Evolutionary conservation across 2,113 vertebrate genomes (phyloP).

Genomic region (Brachypodius melanocephalos): DNA sequence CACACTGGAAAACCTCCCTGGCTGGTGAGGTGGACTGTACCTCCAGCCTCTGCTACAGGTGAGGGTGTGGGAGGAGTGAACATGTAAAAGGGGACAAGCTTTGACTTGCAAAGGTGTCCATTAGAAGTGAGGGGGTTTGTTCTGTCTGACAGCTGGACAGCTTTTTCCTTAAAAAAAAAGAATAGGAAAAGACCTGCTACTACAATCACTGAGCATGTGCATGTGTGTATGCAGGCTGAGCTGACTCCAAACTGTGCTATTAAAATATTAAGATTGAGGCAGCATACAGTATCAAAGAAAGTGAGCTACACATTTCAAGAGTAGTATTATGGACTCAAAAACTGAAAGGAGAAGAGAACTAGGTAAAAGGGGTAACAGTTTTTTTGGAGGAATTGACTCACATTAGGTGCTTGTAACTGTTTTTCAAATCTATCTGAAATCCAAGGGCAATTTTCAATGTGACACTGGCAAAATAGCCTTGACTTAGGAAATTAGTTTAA

Average conservation of each 20-base stretch:
- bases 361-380: background rate
- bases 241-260: background rate
- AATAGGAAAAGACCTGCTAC: background rate
- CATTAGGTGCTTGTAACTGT: background rate
- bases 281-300: background rate
- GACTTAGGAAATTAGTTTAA: background rate
- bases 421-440: background rate
- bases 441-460: background rate
- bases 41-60: background rate
- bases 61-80: background rate
- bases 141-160: background rate
- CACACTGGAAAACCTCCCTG: background rate
- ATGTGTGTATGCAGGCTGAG: background rate
- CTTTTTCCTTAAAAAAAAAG: background rate
- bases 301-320: background rate
- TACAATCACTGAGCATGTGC: background rate
- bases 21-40: background rate
- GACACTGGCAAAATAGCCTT: background rate
- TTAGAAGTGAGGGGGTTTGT: background rate
- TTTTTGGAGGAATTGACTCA: background rate
- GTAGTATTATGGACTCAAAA: background rate
- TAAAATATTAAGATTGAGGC: background rate
- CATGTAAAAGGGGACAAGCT: rapidly evolving
- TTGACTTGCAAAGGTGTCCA: background rate
- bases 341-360: background rate